Evolutionary conservation across 2,888 invertebrate species (phyloP), one percentile per base, ranked within the genome.

Genomic region (Coenonympha glycerion): DNA sequence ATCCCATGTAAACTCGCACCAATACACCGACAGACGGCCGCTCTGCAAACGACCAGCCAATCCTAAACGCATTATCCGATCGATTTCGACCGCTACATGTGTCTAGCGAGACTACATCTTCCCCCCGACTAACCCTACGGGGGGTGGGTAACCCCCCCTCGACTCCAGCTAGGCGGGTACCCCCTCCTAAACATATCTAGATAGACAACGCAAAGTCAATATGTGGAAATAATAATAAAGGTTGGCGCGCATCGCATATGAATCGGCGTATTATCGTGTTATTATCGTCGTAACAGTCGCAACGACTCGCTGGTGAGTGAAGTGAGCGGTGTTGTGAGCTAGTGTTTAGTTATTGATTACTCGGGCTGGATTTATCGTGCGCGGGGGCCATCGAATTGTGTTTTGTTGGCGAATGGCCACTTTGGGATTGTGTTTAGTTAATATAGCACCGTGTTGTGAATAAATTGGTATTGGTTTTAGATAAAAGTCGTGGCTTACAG

Each of bases 141-240:
- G n/a, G n/a, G n/a, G n/a, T n/a, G n/a, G n/a, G n/a, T n/a, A n/a
- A n/a, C n/a, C n/a, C 57, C 55, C 45, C 47, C 26, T 40, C 46
- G 47, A 11, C 45, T 37, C 46, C 5, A 2, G 13, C 3, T 6
- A 15, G 13, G 15, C 21, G 45, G 42, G 46, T 45, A 30, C 47
- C 42, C 50, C 47, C n/a, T n/a, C 48, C 15, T 13, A 37, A 37
- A 33, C 31, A 33, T 11, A 36, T 22, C 55, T 65, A 63, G 60
- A 76, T 72, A 79, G 79, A 77, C 80, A 78, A 73, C 73, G 79
- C 73, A 73, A 76, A 80, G 79, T 83, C 83, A 81, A 84, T 86
- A 86, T 85, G 86, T 77, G 83, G 84, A 79, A 79, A 85, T 83
- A 82, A 87, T 83, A 82, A 83, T 84, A 86, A 82, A 82, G 79